Percentiles rank a stretch among this genome's conserved stretches.
Conservation (phyloP, 2,113 vertebrate species). For the Limanda limanda region DNA sequence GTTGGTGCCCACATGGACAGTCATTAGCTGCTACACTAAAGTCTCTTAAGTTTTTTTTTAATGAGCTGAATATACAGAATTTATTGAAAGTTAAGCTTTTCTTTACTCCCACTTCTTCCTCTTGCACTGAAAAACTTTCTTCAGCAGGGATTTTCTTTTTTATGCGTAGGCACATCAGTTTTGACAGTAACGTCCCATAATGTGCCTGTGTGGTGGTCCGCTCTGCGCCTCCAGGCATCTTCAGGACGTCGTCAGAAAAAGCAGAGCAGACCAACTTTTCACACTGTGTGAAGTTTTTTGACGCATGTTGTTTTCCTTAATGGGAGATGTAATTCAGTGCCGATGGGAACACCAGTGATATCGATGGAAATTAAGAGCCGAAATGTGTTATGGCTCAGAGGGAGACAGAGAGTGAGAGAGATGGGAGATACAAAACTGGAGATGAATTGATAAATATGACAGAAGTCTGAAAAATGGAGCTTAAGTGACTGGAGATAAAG, state of each 20-base stretch:
- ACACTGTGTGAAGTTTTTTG: conserved; percentile 43
- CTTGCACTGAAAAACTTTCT: not conserved
- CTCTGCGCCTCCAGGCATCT: conserved; percentile 18
- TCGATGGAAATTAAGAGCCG: conserved; percentile 36
- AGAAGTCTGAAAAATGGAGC: conserved; percentile 28
- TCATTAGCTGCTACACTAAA: conserved; percentile 34
- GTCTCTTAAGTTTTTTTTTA: conserved; percentile 21
- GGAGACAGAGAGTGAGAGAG: not conserved
- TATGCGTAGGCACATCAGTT: conserved; percentile 30
- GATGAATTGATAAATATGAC: conserved; percentile 36
- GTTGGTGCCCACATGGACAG: conserved; percentile 8
- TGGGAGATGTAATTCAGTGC: conserved; percentile 56
- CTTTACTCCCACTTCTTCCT: not conserved
- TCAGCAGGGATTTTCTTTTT: conserved; percentile 2
- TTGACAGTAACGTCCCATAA: conserved; percentile 46
- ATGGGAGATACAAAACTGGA: not conserved
- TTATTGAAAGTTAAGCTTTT: conserved; percentile 19
- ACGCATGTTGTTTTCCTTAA: conserved; percentile 50
- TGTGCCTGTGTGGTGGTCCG: conserved; percentile 12
- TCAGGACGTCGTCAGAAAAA: not conserved
- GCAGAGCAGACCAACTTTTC: conserved; percentile 27
- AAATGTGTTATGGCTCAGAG: conserved; percentile 27
- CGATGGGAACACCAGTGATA: conserved; percentile 46
- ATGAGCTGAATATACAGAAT: conserved; percentile 13
- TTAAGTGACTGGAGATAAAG: conserved; percentile 19